Percentiles rank a stretch among this genome's conserved stretches.
Evolutionary conservation across 1,140 invertebrate species (phyloP).

Genomic region (Cherax quadricarinatus): DNA sequence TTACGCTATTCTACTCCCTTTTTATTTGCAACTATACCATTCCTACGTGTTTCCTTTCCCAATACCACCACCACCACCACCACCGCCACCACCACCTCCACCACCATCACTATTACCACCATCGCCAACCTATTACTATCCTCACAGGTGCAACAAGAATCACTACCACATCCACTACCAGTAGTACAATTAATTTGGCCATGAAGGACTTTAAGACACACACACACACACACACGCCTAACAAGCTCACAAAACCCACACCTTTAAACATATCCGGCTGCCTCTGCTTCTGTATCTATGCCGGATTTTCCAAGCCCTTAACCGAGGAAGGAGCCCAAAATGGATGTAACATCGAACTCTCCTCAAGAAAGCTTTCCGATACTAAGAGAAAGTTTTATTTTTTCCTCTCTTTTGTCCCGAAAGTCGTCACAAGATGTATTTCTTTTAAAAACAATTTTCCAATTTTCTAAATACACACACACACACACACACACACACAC

Average conservation of each 20-base stretch:
- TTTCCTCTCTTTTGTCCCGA: background rate
- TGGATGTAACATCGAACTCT: background rate
- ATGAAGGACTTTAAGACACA: too few species aligned
- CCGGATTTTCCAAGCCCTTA: background rate
- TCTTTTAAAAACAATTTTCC: background rate
- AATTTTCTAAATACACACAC: too few species aligned
- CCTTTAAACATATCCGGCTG: background rate
- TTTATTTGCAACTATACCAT: too few species aligned
- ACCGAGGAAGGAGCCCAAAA: background rate
- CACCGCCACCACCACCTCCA: too few species aligned
- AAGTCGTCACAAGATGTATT: background rate
- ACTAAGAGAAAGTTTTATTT: background rate
- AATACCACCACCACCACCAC: too few species aligned
- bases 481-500: background rate
- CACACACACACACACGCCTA: conserved; percentile 21
- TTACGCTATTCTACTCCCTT: too few species aligned
- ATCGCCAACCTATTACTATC: too few species aligned
- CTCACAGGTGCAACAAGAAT: too few species aligned
- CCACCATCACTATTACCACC: too few species aligned
- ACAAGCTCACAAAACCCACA: background rate
- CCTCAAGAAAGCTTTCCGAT: background rate
- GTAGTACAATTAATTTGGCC: too few species aligned
- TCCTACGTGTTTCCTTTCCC: too few species aligned
- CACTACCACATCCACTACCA: too few species aligned
- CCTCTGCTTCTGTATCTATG: background rate